These are phyloP conservation scores for Opisthocomus hoazin DNA, from an alignment of 2,113 vertebrate species.

Conservation along the genomic window DNA sequence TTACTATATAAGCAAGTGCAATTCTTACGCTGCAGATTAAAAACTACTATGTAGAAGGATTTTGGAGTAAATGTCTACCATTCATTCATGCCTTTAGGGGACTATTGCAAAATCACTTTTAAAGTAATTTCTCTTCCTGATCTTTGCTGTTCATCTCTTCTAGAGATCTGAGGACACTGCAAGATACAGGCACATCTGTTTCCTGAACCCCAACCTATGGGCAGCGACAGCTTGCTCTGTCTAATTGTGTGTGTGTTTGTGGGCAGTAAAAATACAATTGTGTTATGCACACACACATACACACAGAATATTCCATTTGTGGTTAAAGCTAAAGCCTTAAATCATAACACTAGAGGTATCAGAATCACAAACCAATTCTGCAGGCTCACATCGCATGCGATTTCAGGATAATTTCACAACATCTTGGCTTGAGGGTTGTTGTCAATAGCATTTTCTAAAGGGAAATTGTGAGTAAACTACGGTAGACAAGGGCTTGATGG, in stretches of 20 bases:
- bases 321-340: neutral
- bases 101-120: neutral
- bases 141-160: neutral
- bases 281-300: neutral
- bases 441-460: neutral
- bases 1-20: neutral
- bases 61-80: neutral
- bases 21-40: neutral
- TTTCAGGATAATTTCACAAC: neutral
- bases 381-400: rapidly evolving
- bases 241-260: neutral
- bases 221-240: neutral
- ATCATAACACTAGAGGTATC: neutral
- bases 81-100: neutral
- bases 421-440: neutral
- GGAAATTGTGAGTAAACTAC: neutral
- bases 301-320: neutral
- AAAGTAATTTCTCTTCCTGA: neutral
- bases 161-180: neutral
- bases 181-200: neutral
- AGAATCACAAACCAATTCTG: neutral
- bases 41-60: neutral
- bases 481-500: neutral
- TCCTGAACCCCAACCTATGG: neutral
- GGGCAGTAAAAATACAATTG: neutral